These are phyloP conservation scores for Phrynocephalus forsythii DNA, from an alignment of 2,797 vertebrate genomes.

Conservation along the genomic window DNA sequence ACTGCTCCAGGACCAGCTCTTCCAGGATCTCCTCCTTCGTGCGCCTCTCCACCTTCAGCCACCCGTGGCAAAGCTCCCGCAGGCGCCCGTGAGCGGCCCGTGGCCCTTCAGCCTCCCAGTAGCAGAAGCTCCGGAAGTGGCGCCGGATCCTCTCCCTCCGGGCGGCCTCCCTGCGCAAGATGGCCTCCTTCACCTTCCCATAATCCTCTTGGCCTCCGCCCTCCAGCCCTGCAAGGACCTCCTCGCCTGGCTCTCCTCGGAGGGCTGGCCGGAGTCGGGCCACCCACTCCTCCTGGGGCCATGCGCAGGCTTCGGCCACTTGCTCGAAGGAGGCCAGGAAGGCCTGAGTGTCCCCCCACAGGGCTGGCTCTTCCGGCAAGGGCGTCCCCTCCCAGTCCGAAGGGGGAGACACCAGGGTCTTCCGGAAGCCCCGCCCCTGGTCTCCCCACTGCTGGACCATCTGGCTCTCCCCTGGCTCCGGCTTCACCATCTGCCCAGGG, in stretches of 20 bases:
- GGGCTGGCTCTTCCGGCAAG: background rate
- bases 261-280: constrained; percentile 10
- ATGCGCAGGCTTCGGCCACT: constrained; percentile 25
- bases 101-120: constrained; percentile 10
- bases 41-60: background rate
- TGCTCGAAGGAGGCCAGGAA: constrained; percentile 27
- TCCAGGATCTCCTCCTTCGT: constrained; percentile 35
- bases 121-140: constrained; percentile 19
- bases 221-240: background rate
- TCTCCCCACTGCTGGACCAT: constrained; percentile 8
- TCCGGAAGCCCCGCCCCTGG: constrained; percentile 8
- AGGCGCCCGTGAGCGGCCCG: background rate
- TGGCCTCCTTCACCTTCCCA: constrained; percentile 22
- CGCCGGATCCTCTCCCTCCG: background rate
- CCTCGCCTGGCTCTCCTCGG: background rate
- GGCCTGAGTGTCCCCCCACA: background rate
- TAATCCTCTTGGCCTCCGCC: background rate
- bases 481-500: too few relatives aligned
- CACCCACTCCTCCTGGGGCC: constrained; percentile 13
- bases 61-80: constrained; percentile 2
- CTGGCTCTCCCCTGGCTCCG: background rate
- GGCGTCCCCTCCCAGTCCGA: background rate
- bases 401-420: background rate
- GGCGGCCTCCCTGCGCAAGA: background rate
- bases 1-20: constrained; percentile 22